Base-by-base conservation (phyloP, 1,140 invertebrate species). In the Hormaphis cornu region DNA sequence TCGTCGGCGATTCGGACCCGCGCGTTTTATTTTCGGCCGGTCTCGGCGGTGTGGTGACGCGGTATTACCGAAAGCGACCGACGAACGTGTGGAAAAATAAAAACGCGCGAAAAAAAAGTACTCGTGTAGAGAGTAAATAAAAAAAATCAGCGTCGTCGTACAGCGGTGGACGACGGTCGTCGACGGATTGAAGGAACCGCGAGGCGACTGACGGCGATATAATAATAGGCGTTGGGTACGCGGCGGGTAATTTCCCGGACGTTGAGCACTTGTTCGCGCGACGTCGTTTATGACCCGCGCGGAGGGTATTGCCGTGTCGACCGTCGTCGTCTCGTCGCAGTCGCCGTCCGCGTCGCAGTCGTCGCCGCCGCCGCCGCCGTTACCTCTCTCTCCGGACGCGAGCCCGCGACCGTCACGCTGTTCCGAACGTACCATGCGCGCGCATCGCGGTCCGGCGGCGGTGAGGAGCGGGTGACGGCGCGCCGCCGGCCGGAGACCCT, bases 221-320 rank as follows among this genome's bases (percentile, higher is more conserved):
- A 37, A 37, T 33, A 33, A 35, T 42, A 33, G n/a, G 37, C 35
- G 54, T 4, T 33, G 30, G 5, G 30, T 33, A 9, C 5, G 20
- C 54, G 44, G 44, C 9, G 44, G 61, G 61, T 66, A 35, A 66
- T 66, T 66, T 66, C 44, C 61, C 61, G 61, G 35, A 66, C 44
- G 61, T 66, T 48, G 44, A 50, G 44, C 61, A 66, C 61, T 66
- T 50, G 44, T 66, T 48, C 30, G 61, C 35, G 44, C 33, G 61
- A 66, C n/a, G n/a, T 50, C 61, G 61, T 66, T 66, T 50, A 66
- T 66, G 61, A 50, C 44, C 61, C 44, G 61, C 61, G 59, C 61
- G 61, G 61, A 66, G 61, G 61, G 44, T 66, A 66, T 66, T 66
- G 61, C 44, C 44, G 61, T 28, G 26, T 33, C 61, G 44, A 33